These are phyloP conservation scores for Oxyruncus cristatus DNA, from an alignment of 2,113 vertebrate genomes.

Conservation along the genomic window DNA sequence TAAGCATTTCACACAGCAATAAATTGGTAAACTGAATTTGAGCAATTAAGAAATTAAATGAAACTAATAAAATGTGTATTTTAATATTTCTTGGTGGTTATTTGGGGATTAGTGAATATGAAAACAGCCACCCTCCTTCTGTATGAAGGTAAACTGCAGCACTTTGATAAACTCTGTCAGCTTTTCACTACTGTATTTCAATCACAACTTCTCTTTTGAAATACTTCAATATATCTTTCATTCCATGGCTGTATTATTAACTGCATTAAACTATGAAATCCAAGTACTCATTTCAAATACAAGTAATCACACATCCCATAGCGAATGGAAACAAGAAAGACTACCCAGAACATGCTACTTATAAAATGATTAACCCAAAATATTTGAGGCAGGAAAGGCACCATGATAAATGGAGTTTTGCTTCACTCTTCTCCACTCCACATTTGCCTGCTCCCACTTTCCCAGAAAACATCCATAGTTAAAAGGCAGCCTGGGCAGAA, in stretches of 20 bases:
- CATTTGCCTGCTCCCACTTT: neutral
- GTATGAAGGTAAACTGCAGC: constrained; percentile 29
- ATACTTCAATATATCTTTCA: constrained; percentile 33
- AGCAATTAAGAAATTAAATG: constrained; percentile 87
- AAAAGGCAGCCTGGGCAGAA: neutral
- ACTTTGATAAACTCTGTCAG: constrained; percentile 55
- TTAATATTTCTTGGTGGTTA: constrained; percentile 81
- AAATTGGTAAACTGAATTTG: constrained; percentile 89
- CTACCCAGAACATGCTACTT: neutral
- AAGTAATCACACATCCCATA: neutral
- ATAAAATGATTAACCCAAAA: neutral
- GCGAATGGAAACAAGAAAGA: neutral
- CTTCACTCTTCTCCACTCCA: neutral
- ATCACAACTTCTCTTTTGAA: constrained; percentile 36
- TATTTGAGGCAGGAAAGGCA: neutral
- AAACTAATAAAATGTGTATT: constrained; percentile 82
- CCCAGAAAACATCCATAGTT: neutral
- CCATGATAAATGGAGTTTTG: neutral
- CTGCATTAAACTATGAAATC: neutral
- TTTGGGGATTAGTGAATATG: constrained; percentile 74
- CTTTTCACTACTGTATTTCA: constrained; percentile 17
- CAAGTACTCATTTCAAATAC: neutral
- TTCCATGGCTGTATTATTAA: neutral
- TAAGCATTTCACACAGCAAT: constrained; percentile 90
- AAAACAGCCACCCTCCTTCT: constrained; percentile 53